Evolutionary conservation across 1,140 invertebrate genomes (phyloP).

Genomic region (Nebria ingens): DNA sequence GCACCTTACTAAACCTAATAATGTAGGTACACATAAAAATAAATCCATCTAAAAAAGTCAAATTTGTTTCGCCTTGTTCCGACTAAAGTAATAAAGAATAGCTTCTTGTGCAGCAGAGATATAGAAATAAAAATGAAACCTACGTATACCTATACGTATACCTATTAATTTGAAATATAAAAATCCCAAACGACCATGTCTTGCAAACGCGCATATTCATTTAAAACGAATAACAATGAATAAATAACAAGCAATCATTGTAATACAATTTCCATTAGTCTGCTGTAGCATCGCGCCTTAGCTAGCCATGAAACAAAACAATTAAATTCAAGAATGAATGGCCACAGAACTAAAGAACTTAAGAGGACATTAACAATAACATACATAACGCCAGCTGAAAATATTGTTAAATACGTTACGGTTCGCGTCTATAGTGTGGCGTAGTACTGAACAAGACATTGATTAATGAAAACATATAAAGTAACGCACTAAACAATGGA

Average conservation of each 20-base stretch:
- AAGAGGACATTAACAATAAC: background rate
- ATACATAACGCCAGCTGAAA: background rate
- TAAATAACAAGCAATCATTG: background rate
- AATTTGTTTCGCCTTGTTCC: too few relatives aligned
- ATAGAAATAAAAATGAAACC: too few relatives aligned
- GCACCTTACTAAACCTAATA: too few relatives aligned
- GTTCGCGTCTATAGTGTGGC: background rate
- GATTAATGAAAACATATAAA: conserved; percentile 7
- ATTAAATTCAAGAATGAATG: background rate
- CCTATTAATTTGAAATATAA: too few relatives aligned
- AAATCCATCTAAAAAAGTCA: too few relatives aligned
- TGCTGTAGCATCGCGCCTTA: background rate
- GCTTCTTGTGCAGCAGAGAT: too few relatives aligned
- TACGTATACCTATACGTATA: too few relatives aligned
- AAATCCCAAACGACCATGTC: too few relatives aligned
- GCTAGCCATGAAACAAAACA: background rate
- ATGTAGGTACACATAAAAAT: too few relatives aligned
- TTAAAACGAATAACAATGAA: too few relatives aligned
- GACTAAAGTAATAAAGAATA: too few relatives aligned
- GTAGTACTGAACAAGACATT: background rate
- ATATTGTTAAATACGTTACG: background rate
- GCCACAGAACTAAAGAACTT: background rate
- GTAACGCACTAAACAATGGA: conserved; percentile 7
- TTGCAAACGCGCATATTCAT: too few relatives aligned
- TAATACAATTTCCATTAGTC: conserved; percentile 5